phyloP scores from a whole-genome alignment of 2,797 vertebrate genomes.

The Siniperca undulata region DNA sequence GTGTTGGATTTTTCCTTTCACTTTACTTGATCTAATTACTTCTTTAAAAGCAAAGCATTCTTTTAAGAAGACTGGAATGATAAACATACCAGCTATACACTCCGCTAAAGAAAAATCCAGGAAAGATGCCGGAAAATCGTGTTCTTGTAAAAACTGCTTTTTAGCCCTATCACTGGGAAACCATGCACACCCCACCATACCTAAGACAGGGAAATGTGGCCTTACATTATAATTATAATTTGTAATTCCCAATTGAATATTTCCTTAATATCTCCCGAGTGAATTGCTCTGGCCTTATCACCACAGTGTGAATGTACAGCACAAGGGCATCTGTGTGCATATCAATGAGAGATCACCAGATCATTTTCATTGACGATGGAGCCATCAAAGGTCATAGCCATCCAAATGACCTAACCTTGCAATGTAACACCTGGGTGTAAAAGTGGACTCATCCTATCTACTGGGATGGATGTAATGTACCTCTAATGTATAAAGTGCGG shows the following conservation, averaged over 20 bases:
- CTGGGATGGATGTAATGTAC: conserved; percentile 85
- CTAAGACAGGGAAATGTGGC: conserved; percentile 60
- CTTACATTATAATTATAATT: conserved; percentile 77
- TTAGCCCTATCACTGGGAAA: conserved; percentile 35
- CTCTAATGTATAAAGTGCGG: conserved; percentile 85
- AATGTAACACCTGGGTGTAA: conserved; percentile 86
- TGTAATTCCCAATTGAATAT: conserved; percentile 79
- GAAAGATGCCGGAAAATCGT: conserved; percentile 24
- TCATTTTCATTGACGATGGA: conserved; percentile 84
- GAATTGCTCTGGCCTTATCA: conserved; percentile 79
- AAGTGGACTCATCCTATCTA: conserved; percentile 87
- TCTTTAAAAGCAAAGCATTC: conserved; percentile 80
- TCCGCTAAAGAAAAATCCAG: conserved; percentile 12
- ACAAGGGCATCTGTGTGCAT: conserved; percentile 81
- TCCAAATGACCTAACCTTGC: conserved; percentile 87
- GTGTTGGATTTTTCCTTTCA: conserved; percentile 77
- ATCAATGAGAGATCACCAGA: conserved; percentile 80
- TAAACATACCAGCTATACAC: conserved; percentile 57
- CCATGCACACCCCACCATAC: conserved; percentile 26
- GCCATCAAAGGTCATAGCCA: conserved; percentile 85
- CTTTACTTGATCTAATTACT: conserved; percentile 82
- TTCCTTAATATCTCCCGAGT: conserved; percentile 79
- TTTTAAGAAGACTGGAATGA: conserved; percentile 57
- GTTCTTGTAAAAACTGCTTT: conserved; percentile 33
- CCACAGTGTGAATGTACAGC: conserved; percentile 69